Evolutionary conservation across 1,140 invertebrate genomes (phyloP).

Genomic region (Odontomachus brunneus): DNA sequence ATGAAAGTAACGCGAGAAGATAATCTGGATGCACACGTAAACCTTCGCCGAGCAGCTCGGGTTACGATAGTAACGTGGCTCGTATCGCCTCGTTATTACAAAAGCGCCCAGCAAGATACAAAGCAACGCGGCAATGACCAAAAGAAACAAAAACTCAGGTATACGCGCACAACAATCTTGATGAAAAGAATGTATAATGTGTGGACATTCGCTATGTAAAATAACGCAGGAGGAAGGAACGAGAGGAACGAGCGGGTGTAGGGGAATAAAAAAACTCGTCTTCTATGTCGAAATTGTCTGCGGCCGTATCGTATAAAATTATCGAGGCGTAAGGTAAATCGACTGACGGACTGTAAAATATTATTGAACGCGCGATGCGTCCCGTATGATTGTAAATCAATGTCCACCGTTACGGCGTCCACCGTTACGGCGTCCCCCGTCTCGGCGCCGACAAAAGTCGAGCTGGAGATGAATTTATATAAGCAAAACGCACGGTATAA

Average conservation of each 20-base stretch:
- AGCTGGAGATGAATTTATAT: too few relatives aligned
- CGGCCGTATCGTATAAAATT: too few relatives aligned
- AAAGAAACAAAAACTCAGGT: not conserved
- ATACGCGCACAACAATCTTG: not conserved
- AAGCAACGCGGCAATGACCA: not conserved
- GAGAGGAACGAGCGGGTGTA: not conserved
- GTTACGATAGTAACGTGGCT: not conserved
- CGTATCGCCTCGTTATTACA: slow-evolving; percentile 9
- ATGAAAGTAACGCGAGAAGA: not conserved
- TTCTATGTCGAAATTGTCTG: too few relatives aligned
- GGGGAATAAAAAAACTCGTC: not conserved
- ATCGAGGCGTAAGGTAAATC: too few relatives aligned
- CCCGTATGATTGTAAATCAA: too few relatives aligned
- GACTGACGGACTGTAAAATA: too few relatives aligned
- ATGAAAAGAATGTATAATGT: not conserved
- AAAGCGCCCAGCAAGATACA: slow-evolving; percentile 10
- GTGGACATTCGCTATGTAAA: too few relatives aligned
- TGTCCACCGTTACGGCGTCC: too few relatives aligned
- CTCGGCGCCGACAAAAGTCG: too few relatives aligned
- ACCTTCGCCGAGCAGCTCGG: slow-evolving; percentile 3
- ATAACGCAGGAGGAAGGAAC: not conserved
- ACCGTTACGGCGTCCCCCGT: too few relatives aligned
- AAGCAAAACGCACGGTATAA: too few relatives aligned
- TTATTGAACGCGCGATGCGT: too few relatives aligned
- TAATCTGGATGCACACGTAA: not conserved